Evolutionary conservation across 2,797 vertebrate genomes (phyloP).

Genomic region (Sebastes steindachneri): DNA sequence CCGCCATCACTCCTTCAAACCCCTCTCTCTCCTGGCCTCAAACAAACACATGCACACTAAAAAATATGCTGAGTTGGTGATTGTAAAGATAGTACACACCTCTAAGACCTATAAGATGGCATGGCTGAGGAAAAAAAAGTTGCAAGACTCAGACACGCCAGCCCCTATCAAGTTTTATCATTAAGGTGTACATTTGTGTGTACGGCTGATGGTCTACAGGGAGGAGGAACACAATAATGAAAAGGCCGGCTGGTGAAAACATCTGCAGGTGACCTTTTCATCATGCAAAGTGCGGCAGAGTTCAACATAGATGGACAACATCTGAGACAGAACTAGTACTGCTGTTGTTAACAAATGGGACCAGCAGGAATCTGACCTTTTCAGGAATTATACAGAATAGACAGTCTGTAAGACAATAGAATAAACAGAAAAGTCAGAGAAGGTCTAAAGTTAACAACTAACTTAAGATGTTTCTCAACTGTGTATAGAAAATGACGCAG

Average conservation of each 20-base stretch:
- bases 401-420: neutral
- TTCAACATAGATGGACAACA: neutral
- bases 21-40: neutral
- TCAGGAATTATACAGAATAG: neutral
- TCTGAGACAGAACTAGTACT: neutral
- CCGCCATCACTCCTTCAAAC: conserved; percentile 40
- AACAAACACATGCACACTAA: conserved; percentile 13
- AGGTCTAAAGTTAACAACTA: neutral
- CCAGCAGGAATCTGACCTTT: neutral
- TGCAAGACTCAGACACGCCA: neutral
- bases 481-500: neutral
- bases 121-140: neutral
- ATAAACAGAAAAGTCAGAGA: neutral
- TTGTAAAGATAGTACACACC: neutral
- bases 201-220: neutral
- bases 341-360: neutral
- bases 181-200: conserved; percentile 20
- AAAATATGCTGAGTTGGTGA: neutral
- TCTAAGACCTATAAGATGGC: neutral
- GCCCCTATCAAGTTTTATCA: conserved; percentile 35
- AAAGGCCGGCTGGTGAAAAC: conserved; percentile 19
- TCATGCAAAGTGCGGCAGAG: neutral
- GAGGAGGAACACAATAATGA: conserved; percentile 2
- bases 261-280: conserved; percentile 10
- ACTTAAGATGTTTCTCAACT: neutral